Conservation (phyloP, 2,888 invertebrate species). For the Copidosoma aretas region DNA sequence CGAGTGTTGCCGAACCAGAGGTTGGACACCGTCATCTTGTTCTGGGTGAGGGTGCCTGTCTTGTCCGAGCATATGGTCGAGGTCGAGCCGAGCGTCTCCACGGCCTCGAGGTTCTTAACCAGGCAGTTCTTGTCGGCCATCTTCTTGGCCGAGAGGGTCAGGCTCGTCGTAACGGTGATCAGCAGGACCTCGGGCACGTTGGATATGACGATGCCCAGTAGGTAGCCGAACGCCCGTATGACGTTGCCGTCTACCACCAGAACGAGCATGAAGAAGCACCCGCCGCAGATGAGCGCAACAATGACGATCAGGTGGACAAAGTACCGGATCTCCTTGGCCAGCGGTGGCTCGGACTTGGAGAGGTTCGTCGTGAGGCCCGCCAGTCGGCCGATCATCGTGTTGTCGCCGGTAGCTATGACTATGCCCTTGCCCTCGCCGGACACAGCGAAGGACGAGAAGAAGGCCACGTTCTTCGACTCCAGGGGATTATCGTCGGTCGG, state of each 20-base stretch:
- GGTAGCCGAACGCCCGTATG: conserved; percentile 99
- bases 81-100: conserved; percentile 97
- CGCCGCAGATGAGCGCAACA: conserved; percentile 92
- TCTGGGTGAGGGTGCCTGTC: conserved; percentile 98
- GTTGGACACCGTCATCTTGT: conserved; percentile 99
- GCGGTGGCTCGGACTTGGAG: conserved; percentile 96
- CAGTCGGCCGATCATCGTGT: conserved; percentile 96
- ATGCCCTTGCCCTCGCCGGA: conserved; percentile 92
- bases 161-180: conserved; percentile 97
- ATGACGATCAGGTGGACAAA: conserved; percentile 99
- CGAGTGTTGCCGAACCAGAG: conserved; percentile 99
- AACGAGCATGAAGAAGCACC: conserved; percentile 97
- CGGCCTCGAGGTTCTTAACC: conserved; percentile 99
- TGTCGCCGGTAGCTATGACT: conserved; percentile 93
- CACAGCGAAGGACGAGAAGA: conserved; percentile 95
- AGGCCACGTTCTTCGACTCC: conserved; percentile 93
- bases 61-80: conserved; percentile 99
- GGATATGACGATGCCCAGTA: conserved; percentile 99
- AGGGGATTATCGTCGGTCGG: conserved; percentile 94
- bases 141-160: conserved; percentile 97
- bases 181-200: conserved; percentile 99
- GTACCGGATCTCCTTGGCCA: conserved; percentile 98
- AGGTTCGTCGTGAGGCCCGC: conserved; percentile 92
- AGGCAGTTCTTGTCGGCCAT: conserved; percentile 99
- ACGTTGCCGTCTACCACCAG: conserved; percentile 98